Percentiles rank a stretch among this genome's conserved stretches.
Conservation (phyloP, 2,113 vertebrate genomes). For the Leptosomus discolor region DNA sequence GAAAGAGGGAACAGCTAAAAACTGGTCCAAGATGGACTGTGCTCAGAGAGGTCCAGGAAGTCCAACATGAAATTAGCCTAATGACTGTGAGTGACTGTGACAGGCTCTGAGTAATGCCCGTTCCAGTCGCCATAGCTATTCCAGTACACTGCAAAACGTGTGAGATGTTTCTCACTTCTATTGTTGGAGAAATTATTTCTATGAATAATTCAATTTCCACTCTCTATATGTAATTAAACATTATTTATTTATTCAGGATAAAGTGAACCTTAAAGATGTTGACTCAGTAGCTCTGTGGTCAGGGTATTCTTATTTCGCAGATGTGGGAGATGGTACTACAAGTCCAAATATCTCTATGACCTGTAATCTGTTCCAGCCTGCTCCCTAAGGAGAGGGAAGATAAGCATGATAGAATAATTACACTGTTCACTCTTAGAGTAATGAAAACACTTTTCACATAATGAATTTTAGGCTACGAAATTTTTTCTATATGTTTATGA, state of each 20-base stretch:
- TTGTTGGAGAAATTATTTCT: background rate
- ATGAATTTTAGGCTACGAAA: background rate
- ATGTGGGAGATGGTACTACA: background rate
- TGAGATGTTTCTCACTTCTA: background rate
- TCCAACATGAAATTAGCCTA: background rate
- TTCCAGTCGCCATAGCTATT: background rate
- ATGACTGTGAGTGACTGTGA: background rate
- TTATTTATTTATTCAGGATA: constrained; percentile 18
- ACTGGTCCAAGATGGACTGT: background rate
- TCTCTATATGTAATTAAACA: background rate
- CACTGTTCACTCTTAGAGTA: background rate
- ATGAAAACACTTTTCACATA: background rate
- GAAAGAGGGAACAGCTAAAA: background rate
- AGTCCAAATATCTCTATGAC: background rate
- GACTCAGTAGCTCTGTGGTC: background rate
- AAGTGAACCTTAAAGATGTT: background rate
- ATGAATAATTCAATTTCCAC: background rate
- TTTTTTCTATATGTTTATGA: background rate
- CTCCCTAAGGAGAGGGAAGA: background rate
- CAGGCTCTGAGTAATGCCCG: background rate
- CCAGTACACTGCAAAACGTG: background rate
- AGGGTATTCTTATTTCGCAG: background rate
- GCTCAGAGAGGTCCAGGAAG: background rate
- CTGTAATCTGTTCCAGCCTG: background rate
- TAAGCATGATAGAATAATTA: background rate